These are phyloP conservation scores for Drosophila biarmipes DNA, from an alignment of 1,140 invertebrate genomes.

Conservation along the genomic window DNA sequence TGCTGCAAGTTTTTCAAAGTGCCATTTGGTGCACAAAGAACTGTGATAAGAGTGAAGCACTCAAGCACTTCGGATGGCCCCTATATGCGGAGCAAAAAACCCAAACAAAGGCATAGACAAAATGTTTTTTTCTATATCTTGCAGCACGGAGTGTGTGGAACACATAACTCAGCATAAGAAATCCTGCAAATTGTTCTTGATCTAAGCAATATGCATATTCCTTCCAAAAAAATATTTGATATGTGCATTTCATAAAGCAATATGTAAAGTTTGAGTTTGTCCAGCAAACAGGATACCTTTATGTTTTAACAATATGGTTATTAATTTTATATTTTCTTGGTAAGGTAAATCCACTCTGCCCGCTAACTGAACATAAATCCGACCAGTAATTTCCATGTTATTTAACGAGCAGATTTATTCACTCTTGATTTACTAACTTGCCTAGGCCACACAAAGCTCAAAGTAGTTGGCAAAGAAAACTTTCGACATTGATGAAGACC, in stretches of 20 bases:
- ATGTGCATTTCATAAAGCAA: background rate
- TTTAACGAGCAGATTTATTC: too few relatives aligned
- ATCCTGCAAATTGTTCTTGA: background rate
- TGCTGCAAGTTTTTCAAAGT: conserved; percentile 57
- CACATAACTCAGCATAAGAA: background rate
- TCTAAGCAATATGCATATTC: background rate
- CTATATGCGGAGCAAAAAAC: conserved; percentile 3
- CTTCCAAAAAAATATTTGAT: background rate
- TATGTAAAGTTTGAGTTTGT: background rate
- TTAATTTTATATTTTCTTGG: too few relatives aligned
- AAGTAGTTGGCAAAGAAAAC: background rate
- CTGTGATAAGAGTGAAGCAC: conserved; percentile 7
- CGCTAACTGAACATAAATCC: background rate
- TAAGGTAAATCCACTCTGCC: too few relatives aligned
- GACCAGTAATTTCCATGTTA: background rate
- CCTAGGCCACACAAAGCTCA: background rate
- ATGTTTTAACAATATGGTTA: background rate
- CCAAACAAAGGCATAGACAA: conserved; percentile 7
- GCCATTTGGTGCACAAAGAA: conserved; percentile 56
- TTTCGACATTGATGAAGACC: conserved; percentile 4
- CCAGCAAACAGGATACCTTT: background rate
- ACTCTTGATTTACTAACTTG: background rate
- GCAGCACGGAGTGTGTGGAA: conserved; percentile 3
- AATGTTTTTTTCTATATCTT: background rate
- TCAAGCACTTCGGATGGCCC: background rate